Base-by-base conservation (phyloP, 2,888 invertebrate species). In the Gortyna flavago region DNA sequence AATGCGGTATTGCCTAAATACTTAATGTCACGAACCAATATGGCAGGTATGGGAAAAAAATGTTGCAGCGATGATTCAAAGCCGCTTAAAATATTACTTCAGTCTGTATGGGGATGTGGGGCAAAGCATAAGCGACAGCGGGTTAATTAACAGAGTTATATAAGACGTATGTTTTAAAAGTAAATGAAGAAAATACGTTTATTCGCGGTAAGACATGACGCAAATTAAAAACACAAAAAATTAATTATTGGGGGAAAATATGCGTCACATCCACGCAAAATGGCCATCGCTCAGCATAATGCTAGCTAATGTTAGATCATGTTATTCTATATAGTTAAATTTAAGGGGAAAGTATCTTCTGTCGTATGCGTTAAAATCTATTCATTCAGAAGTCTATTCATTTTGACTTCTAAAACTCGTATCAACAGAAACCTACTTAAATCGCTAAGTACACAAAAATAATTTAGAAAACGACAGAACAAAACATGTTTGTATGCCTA, bases 51-150 rank as follows among this genome's bases (percentile, higher is more conserved):
- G 86, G 87, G 80, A 85, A 88, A 88, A 88, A 88, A 88, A 84
- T 89, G 85, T 80, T 88, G 85, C 87, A 88, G 87, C 90, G 90
- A 90, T 93, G 92, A 94, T 93, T 93, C 92, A 91, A 90, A 89
- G 90, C 90, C 92, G 93, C 93, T 95, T 95, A 94, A 95, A 94
- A 95, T 95, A 95, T 95, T 94, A 94, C 94, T 93, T 85, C 80
- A 78, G 86, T 85, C 87, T 87, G 80, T 82, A 65, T 77, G 71
- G 71, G 68, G 44, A 21, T 71, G 69, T 66, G 81, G 90, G 81
- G 51, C 69, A 86, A 90, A 75, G 38, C 13, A 87, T 35, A 77
- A 85, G 84, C 48, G 69, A 7, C 25, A 62, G 79, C 80, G 80
- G 48, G 21, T 44, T 29, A 1, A 29, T 35, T 16, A 25, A 32